A percentile compares a stretch with the other conserved stretches of the same genome.
phyloP scores from a whole-genome alignment of 2,888 invertebrate genomes.

The Carabus problematicus region DNA sequence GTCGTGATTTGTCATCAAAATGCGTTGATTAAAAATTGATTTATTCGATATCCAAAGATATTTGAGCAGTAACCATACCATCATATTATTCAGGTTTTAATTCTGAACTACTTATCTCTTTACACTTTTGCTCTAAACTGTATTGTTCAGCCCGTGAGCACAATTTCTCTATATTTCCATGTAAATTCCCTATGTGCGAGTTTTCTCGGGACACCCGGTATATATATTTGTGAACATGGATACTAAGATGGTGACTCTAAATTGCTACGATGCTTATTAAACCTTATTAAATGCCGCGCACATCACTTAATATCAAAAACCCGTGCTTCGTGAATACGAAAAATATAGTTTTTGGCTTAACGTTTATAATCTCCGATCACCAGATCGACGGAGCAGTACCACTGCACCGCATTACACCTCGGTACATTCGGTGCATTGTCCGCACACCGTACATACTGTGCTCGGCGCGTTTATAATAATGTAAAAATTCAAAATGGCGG shows the following conservation, averaged over 20 bases:
- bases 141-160: too few relatives aligned
- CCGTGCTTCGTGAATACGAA: constrained; percentile 38
- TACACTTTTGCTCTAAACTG: too few relatives aligned
- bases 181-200: too few relatives aligned
- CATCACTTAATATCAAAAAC: constrained; percentile 42
- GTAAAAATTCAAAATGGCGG: constrained; percentile 53
- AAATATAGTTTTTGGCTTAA: constrained; percentile 42
- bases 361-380: constrained; percentile 32
- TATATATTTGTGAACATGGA: too few relatives aligned
- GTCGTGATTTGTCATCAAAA: too few relatives aligned
- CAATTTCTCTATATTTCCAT: too few relatives aligned
- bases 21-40: too few relatives aligned
- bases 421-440: background rate
- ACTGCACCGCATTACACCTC: background rate
- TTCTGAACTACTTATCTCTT: too few relatives aligned
- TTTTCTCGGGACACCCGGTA: too few relatives aligned
- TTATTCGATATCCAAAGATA: too few relatives aligned
- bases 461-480: constrained; percentile 36
- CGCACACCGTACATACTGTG: background rate
- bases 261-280: constrained; percentile 33
- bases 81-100: too few relatives aligned
- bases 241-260: constrained; percentile 9
- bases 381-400: background rate
- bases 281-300: constrained; percentile 38
- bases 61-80: too few relatives aligned